phyloP scores from a whole-genome alignment of 2,888 invertebrate species.

The Craniophora ligustri region DNA sequence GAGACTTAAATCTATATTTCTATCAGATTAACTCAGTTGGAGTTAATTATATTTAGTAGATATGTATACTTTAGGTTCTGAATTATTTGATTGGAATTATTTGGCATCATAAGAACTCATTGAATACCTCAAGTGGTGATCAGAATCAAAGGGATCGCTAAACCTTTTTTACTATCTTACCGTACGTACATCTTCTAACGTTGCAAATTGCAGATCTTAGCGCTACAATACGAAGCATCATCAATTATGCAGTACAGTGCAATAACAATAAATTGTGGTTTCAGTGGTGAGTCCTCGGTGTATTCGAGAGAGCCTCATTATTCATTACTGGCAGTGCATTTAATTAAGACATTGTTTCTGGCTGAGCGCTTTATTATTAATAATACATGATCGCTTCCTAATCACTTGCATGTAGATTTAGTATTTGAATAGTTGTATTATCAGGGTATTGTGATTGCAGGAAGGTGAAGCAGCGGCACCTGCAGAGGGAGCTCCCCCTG shows the following conservation, averaged over 20 bases:
- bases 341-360: conserved; percentile 30
- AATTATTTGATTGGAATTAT: too few relatives aligned
- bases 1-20: too few relatives aligned
- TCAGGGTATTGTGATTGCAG: conserved; percentile 11
- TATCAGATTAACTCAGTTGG: too few relatives aligned
- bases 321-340: conserved; percentile 22
- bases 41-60: too few relatives aligned
- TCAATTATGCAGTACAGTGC: conserved; percentile 11
- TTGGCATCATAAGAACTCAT: too few relatives aligned
- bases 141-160: too few relatives aligned
- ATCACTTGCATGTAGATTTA: conserved; percentile 24
- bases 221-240: background rate
- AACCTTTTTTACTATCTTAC: too few relatives aligned
- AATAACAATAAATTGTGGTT: conserved; percentile 41
- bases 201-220: background rate
- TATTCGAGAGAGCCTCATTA: conserved; percentile 8
- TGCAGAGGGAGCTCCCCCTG: conserved; percentile 62
- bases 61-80: too few relatives aligned
- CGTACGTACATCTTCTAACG: too few relatives aligned
- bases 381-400: conserved; percentile 25
- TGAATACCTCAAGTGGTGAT: too few relatives aligned
- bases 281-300: conserved; percentile 1
- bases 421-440: background rate
- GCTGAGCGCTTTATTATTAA: conserved; percentile 44
- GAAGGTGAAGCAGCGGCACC: conserved; percentile 49